These are phyloP conservation scores for Nycticebus coucang DNA, from an alignment of 2,113 vertebrate genomes.

Conservation along the genomic window DNA sequence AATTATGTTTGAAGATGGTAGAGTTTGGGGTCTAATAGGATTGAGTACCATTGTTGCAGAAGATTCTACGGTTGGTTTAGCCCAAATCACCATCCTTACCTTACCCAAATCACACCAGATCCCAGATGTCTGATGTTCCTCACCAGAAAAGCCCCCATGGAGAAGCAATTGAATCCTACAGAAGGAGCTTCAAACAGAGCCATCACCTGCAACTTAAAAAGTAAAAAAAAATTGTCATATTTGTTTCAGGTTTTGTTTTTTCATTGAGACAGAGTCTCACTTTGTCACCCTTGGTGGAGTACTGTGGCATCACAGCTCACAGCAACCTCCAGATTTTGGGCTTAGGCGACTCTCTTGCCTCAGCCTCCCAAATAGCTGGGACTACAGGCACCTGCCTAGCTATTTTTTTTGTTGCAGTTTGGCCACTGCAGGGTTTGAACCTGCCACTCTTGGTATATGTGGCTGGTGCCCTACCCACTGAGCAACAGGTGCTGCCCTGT, in stretches of 20 bases:
- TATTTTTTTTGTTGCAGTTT: no score
- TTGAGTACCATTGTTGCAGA: background rate
- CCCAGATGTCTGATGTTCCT: background rate
- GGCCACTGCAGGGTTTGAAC: no score
- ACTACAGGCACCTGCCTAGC: no score
- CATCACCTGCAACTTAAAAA: background rate
- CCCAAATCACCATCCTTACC: background rate
- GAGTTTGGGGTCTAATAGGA: background rate
- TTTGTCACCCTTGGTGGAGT: no score
- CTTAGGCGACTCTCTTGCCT: no score
- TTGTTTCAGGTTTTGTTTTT: background rate
- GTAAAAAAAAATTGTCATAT: background rate
- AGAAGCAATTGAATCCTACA: background rate
- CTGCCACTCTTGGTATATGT: no score
- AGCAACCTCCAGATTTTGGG: no score
- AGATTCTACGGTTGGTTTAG: background rate
- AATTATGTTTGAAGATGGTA: background rate
- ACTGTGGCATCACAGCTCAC: no score
- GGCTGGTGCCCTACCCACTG: no score
- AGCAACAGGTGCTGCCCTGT: background rate
- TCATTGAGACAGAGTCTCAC: no score
- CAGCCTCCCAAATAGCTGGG: no score
- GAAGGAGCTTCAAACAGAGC: background rate
- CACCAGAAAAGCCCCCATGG: background rate
- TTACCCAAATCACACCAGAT: background rate